Conservation (phyloP, 2,797 vertebrate species). For the Ctenopoma multispine region DNA sequence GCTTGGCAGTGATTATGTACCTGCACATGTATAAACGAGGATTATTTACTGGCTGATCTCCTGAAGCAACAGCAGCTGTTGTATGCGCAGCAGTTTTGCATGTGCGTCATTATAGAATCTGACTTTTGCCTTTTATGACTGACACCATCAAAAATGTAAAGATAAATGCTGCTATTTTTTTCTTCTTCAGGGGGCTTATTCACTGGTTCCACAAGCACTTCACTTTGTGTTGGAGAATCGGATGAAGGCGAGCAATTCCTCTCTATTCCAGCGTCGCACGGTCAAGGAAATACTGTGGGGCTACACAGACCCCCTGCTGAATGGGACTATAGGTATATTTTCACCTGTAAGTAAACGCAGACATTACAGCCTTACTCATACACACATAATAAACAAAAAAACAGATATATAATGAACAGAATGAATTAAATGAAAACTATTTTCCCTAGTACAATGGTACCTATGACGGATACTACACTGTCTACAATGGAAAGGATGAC, state of each 20-base stretch:
- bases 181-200: slow-evolving; percentile 83
- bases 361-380: not conserved
- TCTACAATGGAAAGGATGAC: slow-evolving; percentile 88
- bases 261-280: slow-evolving; percentile 88
- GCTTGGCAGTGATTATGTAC: not conserved
- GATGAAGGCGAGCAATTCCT: slow-evolving; percentile 80
- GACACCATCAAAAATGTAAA: not conserved
- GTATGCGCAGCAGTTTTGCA: slow-evolving; percentile 11
- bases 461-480: slow-evolving; percentile 86
- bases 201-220: slow-evolving; percentile 44
- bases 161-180: slow-evolving; percentile 1
- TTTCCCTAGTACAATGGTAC: slow-evolving; percentile 89
- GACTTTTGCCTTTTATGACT: not conserved
- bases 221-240: slow-evolving; percentile 63
- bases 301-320: slow-evolving; percentile 87
- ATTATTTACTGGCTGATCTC: slow-evolving; percentile 33
- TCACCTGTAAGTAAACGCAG: slow-evolving; percentile 82
- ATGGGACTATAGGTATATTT: slow-evolving; percentile 83
- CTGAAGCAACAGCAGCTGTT: not conserved
- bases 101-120: not conserved
- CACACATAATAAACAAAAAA: not conserved
- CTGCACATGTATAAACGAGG: slow-evolving; percentile 40
- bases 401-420: not conserved
- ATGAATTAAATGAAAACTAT: not conserved
- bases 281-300: slow-evolving; percentile 94